Evolutionary conservation across 2,797 vertebrate species (phyloP), one percentile per base, ranked within the genome.

Genomic region (Sebastes wilsoni): DNA sequence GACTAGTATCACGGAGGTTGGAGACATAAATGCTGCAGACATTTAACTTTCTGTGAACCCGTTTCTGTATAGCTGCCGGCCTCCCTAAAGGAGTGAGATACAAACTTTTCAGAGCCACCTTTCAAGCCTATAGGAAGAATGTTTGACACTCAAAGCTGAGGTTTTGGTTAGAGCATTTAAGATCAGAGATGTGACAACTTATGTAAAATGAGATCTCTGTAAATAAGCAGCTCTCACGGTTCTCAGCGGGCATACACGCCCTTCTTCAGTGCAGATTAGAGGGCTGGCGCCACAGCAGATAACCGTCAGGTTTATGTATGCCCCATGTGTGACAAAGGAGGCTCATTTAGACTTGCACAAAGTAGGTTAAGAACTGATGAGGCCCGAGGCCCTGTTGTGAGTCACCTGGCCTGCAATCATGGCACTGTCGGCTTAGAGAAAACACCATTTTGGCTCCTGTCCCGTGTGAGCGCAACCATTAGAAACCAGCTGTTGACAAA

Each of bases 401-500:
- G 74, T 81, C 69, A 80, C 42, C 58, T 58, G 20, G 69, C 11
- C 11, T 66, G 74, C 20, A 27, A 75, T 66, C 60, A 61, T 2
- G 52, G 4, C 54, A 28, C 52, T 34, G 70, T 82, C 72, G 66
- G 56, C 72, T 74, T 77, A 13, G 38, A 76, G 46, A 55, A 70
- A 77, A 76, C 25, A 4, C 36, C 3, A 68, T 67, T 80, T 71
- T 49, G 52, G 25, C 67, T 75, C 73, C 13, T 2, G 5, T 69
- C 68, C 13, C 2, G 6, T 69, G 66, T n/a, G 58, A 76, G 65
- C 0, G 1, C 8, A 6, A 30, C 64, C 82, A 74, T 81, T 79
- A 77, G 49, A 73, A 88, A 83, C 25, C 79, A 87, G 87, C 82
- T 84, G 84, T 85, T 85, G 80, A 72, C 81, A 83, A 73, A 76